Evolutionary conservation across 2,888 invertebrate species (phyloP).

Genomic region (Brachylomia viminalis): DNA sequence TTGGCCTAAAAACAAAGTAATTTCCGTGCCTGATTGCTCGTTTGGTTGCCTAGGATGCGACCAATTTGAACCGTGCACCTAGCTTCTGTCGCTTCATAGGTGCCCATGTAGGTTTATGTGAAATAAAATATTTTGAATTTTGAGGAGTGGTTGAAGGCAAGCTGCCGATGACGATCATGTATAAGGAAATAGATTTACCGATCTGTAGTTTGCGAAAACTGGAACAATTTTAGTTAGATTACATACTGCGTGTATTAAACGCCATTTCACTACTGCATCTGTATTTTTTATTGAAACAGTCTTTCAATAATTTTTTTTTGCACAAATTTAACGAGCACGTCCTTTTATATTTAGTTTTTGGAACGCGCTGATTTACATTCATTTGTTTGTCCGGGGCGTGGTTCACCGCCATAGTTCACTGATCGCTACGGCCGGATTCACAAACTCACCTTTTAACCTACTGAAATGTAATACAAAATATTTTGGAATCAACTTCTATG

Average conservation of each 20-base stretch:
- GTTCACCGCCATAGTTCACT: slow-evolving; percentile 49
- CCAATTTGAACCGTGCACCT: background rate
- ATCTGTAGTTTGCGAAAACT: background rate
- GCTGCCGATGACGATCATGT: background rate
- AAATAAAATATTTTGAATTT: background rate
- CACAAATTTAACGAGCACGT: background rate
- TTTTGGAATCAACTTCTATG: slow-evolving; percentile 11
- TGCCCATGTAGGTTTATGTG: background rate
- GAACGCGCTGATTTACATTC: slow-evolving; percentile 40
- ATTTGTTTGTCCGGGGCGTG: slow-evolving; percentile 48
- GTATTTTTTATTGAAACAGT: background rate
- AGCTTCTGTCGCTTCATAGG: background rate
- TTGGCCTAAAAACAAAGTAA: background rate
- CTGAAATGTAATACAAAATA: slow-evolving; percentile 44
- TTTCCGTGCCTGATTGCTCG: background rate
- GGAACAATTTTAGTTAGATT: background rate
- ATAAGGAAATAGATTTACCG: background rate
- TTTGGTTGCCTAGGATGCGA: background rate
- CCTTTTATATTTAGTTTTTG: slow-evolving; percentile 26
- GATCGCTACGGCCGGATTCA: slow-evolving; percentile 51
- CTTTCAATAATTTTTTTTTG: background rate
- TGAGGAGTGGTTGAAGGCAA: background rate
- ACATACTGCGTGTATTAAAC: background rate
- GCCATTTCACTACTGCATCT: background rate
- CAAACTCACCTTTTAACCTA: slow-evolving; percentile 39